Conservation (phyloP, 2,888 invertebrate species). For the Gymnocheta viridis region DNA sequence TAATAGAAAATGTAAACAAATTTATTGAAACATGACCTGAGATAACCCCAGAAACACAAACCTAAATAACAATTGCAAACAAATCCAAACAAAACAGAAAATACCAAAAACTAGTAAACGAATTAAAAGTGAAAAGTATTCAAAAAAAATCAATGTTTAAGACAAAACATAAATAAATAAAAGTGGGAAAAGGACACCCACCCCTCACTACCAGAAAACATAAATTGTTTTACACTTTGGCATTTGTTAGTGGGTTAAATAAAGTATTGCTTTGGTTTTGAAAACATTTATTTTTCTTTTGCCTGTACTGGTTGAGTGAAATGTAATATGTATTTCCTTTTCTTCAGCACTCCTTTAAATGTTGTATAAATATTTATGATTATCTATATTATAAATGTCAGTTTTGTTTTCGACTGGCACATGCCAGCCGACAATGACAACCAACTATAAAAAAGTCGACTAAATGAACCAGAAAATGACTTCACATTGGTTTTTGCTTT, state of each 20-base stretch:
- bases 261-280: not conserved
- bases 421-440: constrained; percentile 36
- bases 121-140: not conserved
- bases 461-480: constrained; percentile 67
- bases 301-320: not conserved
- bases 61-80: constrained; percentile 27
- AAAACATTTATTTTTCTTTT: not conserved
- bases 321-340: not conserved
- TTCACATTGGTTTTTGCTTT: constrained; percentile 61
- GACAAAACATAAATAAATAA: constrained; percentile 5
- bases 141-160: constrained; percentile 22
- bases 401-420: constrained; percentile 24
- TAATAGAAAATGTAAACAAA: constrained; percentile 36
- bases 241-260: not conserved
- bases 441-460: constrained; percentile 3
- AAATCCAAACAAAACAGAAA: constrained; percentile 32
- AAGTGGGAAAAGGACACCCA: constrained; percentile 11
- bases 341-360: constrained; percentile 31
- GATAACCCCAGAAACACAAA: constrained; percentile 49
- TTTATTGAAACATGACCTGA: constrained; percentile 51
- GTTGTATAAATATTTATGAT: constrained; percentile 26
- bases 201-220: constrained; percentile 16
- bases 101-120: not conserved
- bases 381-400: constrained; percentile 39
- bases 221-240: constrained; percentile 6